Percentiles rank a stretch among this genome's conserved stretches.
phyloP scores from a whole-genome alignment of 2,888 invertebrate genomes.

The Temnothorax rugatulus region DNA sequence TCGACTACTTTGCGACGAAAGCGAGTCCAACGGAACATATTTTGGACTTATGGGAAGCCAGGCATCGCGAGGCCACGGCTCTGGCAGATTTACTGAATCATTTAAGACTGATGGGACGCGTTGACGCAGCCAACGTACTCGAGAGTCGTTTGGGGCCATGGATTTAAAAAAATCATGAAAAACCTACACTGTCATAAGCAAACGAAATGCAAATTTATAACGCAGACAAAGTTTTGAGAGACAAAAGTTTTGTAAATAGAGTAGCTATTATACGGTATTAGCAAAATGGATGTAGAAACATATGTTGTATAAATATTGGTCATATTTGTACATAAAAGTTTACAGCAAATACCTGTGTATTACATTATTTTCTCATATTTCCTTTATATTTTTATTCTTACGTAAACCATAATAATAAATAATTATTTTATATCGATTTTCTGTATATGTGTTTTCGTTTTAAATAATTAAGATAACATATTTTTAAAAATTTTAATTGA shows the following conservation, averaged over 20 bases:
- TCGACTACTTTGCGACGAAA: conserved; percentile 97
- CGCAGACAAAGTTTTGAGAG: conserved; percentile 30
- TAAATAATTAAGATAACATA: background rate
- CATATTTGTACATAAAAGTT: conserved; percentile 80
- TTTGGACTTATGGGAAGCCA: conserved; percentile 96
- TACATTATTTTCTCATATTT: background rate
- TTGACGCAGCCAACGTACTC: conserved; percentile 93
- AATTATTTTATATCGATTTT: background rate
- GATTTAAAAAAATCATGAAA: conserved; percentile 70
- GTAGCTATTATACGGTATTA: conserved; percentile 51
- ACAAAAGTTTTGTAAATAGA: conserved; percentile 75
- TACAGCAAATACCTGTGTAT: conserved; percentile 67
- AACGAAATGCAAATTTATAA: conserved; percentile 52
- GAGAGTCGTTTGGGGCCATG: conserved; percentile 86
- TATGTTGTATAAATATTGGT: conserved; percentile 67
- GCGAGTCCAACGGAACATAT: conserved; percentile 97
- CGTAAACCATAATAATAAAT: background rate
- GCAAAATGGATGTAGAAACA: conserved; percentile 70
- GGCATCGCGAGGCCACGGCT: conserved; percentile 93
- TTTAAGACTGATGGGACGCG: conserved; percentile 93
- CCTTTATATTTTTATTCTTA: background rate
- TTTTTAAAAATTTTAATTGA: background rate
- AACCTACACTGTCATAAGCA: conserved; percentile 53
- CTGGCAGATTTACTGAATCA: conserved; percentile 93
- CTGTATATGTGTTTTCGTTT: background rate